A percentile compares a stretch with the other conserved stretches of the same genome.
These are phyloP conservation scores for Styela clava DNA, from an alignment of 23 tunicate species.

Conservation along the genomic window DNA sequence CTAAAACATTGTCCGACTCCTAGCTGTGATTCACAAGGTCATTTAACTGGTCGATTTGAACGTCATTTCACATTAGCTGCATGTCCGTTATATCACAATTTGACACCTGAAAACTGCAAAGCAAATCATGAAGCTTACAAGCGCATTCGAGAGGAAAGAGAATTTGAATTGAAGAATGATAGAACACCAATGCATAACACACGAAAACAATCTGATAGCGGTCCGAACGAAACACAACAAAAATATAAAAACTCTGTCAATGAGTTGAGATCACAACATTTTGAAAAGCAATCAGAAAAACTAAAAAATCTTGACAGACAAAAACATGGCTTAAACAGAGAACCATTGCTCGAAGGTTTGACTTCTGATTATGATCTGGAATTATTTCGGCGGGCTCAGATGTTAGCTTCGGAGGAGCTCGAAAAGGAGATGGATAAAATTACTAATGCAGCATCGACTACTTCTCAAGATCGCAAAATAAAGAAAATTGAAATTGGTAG, in stretches of 20 bases:
- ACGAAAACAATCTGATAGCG: conserved; percentile 61
- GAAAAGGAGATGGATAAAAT: conserved; percentile 17
- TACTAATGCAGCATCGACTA: not conserved
- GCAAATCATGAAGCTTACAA: conserved; percentile 80
- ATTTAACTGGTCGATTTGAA: conserved; percentile 76
- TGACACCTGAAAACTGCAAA: conserved; percentile 80
- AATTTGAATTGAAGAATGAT: conserved; percentile 33
- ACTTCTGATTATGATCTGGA: conserved; percentile 88
- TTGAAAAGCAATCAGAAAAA: conserved; percentile 28
- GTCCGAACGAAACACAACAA: conserved; percentile 49
- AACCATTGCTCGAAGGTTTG: conserved; percentile 69
- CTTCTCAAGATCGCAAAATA: conserved; percentile 26
- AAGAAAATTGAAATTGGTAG: conserved; percentile 83
- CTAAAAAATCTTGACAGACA: conserved; percentile 35
- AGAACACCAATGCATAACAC: conserved; percentile 66
- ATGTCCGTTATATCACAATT: conserved; percentile 88
- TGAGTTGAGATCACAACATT: conserved; percentile 16
- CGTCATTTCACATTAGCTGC: conserved; percentile 80
- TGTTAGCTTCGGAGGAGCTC: conserved; percentile 33
- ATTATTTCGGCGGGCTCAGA: conserved; percentile 90
- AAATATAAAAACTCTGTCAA: conserved; percentile 54
- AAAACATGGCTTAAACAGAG: conserved; percentile 48
- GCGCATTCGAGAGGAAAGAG: conserved; percentile 58
- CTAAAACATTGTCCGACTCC: conserved; percentile 84
- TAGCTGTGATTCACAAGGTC: conserved; percentile 88